Evolutionary conservation across 2,888 invertebrate genomes (phyloP), one percentile per base, ranked within the genome.

Genomic region (Hydrotaea cyrtoneurina): DNA sequence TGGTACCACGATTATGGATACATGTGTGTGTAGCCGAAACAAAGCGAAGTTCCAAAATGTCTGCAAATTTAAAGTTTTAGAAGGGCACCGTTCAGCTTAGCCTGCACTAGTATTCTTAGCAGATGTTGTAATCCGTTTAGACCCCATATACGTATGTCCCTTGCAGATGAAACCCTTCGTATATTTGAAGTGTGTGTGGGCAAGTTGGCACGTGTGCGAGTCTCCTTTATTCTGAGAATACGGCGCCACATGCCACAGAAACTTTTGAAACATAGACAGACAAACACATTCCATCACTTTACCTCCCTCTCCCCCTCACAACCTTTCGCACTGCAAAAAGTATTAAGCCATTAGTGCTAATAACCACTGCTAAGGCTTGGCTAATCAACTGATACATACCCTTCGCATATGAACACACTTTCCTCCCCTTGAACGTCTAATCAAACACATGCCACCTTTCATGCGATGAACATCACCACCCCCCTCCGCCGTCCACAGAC

Each of bases 271-370:
- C 21, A 26, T 59, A 8, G 26, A 59, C 10, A 23, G 1, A 21
- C 21, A 55, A 2, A 55, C 5, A 31, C 31, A 31, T 31, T 31
- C 31, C 31, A 55, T n/a, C 53, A 53, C 13, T n/a, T 3, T 53
- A 15, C 21, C 21, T 21, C 1, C 21, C 21, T 13, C 21, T 19
- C 55, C 2, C 26, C 23, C 2, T 19, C 39, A 10, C 39, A 43
- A 66, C 66, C 66, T 66, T 66, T 19, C 66, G 39, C 43, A 66
- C 43, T 19, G 17, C 39, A 19, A 21, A 66, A 64, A n/a, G 36
- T 64, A 64, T 64, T 64, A 36, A 36, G 64, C 2, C 64, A 31
- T 62, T 15, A 62, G 59, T n/a, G 59, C 26, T 15, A 23, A 62
- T 19, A 55, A 21, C 19, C 19, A 21, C 3, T 11, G 21, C 21